Conservation (phyloP, 2,888 invertebrate genomes). For the Petrolisthes manimaculis region DNA sequence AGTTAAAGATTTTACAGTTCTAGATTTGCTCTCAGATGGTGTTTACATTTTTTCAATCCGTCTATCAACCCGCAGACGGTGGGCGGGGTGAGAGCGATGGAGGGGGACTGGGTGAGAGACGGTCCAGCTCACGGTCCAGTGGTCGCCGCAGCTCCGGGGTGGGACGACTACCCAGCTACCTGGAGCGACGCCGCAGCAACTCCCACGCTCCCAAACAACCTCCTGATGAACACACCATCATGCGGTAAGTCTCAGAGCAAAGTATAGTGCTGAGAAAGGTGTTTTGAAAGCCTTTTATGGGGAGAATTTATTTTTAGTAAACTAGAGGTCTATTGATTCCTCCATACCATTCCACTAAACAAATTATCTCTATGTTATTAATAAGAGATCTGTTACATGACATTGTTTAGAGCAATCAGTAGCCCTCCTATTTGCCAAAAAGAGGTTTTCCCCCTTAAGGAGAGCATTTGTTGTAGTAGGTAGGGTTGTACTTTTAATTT, state of each 20-base stretch:
- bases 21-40: not conserved
- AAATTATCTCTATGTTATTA: no score
- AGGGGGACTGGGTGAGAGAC: constrained; percentile 37
- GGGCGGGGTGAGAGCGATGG: constrained; percentile 29
- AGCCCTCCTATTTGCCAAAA: no score
- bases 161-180: constrained; percentile 44
- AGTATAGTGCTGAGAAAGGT: no score
- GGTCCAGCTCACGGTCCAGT: constrained; percentile 29
- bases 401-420: no score
- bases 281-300: no score
- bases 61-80: constrained; percentile 24
- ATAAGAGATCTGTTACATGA: no score
- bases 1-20: not conserved
- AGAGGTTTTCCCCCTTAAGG: no score
- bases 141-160: constrained; percentile 43
- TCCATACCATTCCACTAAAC: no score
- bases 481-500: no score
- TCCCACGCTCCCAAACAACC: constrained; percentile 59
- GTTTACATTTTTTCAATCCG: not conserved
- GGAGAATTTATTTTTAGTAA: no score
- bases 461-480: no score
- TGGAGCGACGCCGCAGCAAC: constrained; percentile 53
- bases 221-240: constrained; percentile 55
- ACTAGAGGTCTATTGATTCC: no score
- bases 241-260: constrained; percentile 34